Evolutionary conservation across 2,888 invertebrate species (phyloP).

Genomic region (Adelognathus sp.): DNA sequence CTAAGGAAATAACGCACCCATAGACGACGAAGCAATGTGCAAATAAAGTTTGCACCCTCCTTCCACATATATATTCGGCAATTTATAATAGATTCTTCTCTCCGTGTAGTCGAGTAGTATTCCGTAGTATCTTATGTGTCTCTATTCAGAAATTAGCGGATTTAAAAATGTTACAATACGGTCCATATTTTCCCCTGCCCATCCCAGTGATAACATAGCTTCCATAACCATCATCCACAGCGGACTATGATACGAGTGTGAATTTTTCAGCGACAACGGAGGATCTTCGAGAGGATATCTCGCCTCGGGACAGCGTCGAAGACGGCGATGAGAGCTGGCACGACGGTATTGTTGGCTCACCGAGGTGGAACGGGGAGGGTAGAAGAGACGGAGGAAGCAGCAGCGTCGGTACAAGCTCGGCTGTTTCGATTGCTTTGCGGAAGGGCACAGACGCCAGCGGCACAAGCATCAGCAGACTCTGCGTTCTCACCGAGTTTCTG

Average conservation of each 20-base stretch:
- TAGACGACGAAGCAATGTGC: too few relatives aligned
- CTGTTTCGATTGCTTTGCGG: slow-evolving; percentile 58
- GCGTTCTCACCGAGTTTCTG: slow-evolving; percentile 40
- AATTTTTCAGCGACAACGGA: slow-evolving; percentile 51
- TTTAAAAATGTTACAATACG: too few relatives aligned
- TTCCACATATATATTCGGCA: too few relatives aligned
- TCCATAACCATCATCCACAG: slow-evolving; percentile 34
- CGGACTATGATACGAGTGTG: slow-evolving; percentile 50
- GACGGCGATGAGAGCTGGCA: slow-evolving; percentile 45
- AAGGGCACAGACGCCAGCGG: slow-evolving; percentile 29
- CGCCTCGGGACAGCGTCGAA: slow-evolving; percentile 38
- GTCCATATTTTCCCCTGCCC: too few relatives aligned
- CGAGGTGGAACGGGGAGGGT: slow-evolving; percentile 24
- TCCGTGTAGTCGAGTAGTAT: too few relatives aligned
- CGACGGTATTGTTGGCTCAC: slow-evolving; percentile 50
- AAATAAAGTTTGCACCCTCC: too few relatives aligned
- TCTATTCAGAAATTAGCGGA: too few relatives aligned
- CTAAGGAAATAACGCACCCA: too few relatives aligned
- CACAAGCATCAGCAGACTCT: slow-evolving; percentile 32
- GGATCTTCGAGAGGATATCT: slow-evolving; percentile 25
- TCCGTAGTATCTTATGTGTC: too few relatives aligned
- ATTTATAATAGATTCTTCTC: too few relatives aligned
- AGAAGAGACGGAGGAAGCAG: slow-evolving; percentile 29
- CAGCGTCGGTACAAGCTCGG: slow-evolving; percentile 42
- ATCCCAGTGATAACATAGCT: too few relatives aligned